Evolutionary conservation across 2,113 vertebrate species (phyloP).

Genomic region (Oreochromis aureus): DNA sequence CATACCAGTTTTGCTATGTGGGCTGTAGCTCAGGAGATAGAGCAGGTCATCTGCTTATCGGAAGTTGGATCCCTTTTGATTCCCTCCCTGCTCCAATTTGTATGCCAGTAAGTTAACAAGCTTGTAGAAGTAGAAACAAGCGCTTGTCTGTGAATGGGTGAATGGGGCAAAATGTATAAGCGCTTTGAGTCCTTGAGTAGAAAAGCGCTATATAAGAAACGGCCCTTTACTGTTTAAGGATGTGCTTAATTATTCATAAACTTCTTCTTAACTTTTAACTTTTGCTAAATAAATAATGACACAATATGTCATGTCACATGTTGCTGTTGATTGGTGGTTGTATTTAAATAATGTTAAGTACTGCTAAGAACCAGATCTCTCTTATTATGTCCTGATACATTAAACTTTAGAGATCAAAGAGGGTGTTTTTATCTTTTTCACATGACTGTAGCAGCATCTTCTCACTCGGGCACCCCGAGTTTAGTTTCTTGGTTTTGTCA

Average conservation of each 20-base stretch:
- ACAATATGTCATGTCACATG: background rate
- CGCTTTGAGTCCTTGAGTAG: background rate
- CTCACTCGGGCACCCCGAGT: background rate
- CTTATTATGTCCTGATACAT: background rate
- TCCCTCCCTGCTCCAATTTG: background rate
- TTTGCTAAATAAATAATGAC: background rate
- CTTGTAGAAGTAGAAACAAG: background rate
- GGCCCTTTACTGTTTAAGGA: background rate
- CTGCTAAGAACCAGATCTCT: background rate
- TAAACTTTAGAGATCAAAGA: background rate
- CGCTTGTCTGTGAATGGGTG: background rate
- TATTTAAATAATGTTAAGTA: background rate
- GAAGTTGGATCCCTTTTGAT: background rate
- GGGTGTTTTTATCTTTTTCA: background rate
- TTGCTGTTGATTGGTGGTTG: background rate
- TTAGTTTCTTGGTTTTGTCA: background rate
- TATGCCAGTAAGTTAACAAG: background rate
- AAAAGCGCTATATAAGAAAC: accelerated
- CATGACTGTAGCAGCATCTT: background rate
- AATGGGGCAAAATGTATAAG: background rate
- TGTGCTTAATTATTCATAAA: background rate
- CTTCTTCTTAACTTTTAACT: background rate
- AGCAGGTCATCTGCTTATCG: background rate
- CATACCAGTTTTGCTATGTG: too few relatives aligned
- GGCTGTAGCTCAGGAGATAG: background rate